Conservation (phyloP, 2,888 invertebrate genomes). For the Cerceris ruficornis region DNA sequence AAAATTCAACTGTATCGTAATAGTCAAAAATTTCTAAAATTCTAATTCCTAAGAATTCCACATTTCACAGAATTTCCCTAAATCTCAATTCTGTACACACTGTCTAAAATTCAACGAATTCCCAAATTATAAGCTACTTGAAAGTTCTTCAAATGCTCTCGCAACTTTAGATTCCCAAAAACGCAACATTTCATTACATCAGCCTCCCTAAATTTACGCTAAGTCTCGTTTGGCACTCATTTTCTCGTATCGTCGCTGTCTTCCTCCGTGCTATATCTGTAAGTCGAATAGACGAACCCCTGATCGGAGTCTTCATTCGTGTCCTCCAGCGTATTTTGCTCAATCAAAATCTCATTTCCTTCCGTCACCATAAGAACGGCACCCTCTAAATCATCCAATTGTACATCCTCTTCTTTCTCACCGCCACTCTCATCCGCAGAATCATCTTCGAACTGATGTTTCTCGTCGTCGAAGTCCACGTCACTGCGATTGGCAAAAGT, state of each 20-base stretch:
- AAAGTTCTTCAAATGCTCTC: no score
- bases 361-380: conserved; percentile 79
- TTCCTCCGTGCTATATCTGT: conserved; percentile 44
- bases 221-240: conserved; percentile 77
- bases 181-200: not conserved
- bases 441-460: not conserved
- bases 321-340: conserved; percentile 72
- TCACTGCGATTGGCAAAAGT: no score
- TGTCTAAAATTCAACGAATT: no score
- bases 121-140: no score
- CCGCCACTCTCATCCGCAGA: conserved; percentile 14
- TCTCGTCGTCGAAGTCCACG: not conserved
- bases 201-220: conserved; percentile 13
- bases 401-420: conserved; percentile 42
- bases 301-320: conserved; percentile 74
- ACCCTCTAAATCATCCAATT: conserved; percentile 71
- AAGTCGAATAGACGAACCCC: conserved; percentile 42
- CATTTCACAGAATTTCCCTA: no score
- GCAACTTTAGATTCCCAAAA: no score
- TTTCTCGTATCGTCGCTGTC: conserved; percentile 50
- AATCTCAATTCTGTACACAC: no score
- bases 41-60: no score
- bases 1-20: no score
- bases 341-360: conserved; percentile 79
- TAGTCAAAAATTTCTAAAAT: no score